Base-by-base conservation (phyloP, 1,140 invertebrate genomes). In the Protaetia brevitarsis region DNA sequence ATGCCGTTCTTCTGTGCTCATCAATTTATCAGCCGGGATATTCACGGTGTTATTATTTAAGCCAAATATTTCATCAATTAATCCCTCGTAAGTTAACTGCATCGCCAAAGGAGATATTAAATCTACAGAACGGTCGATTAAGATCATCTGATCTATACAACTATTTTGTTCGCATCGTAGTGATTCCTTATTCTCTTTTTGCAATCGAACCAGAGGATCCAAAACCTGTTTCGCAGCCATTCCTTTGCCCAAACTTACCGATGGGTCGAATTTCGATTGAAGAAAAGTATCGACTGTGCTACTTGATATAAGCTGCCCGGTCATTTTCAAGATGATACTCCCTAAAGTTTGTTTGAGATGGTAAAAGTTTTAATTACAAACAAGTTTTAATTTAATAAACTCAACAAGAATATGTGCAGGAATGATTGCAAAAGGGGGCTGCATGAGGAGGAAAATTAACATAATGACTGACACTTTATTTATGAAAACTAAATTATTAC, bases 61-160 rank as follows among this genome's bases (percentile, higher is more conserved):
- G 7, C 65, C 86, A 81, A 90, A 95, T 69, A 93, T 86, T 82
- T 95, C 92, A 82, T 97, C 97, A 71, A 99, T 95, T 8, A 99
- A 82, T 13, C 96, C 97, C 81, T 99, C 96, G 77, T 99, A 99
- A 0, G 96, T 99, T 13, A 98, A 84, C 74, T 99, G 97, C 0
- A 94, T 97, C 1, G 94, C 87, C 67, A 99, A 80, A 2, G 96
- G 93, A 29, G 94, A 94, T 4, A 99, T 84, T 58, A 97, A 86
- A 83, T 99, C 97, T 11, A 98, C 86, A 59, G 88, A 88, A 29
- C 97, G 82, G 82, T 79, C 78, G 58, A 79, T 74, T 28, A 79
- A 68, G 16, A 99, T 81, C 6, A 99, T 82, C 77, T 93, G 92
- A 77, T 98, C 94, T 26, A 98, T 96, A 71, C 87, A 83, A 8